Base-by-base conservation (phyloP, 2,797 vertebrate species). In the Pseudochirops corinnae region DNA sequence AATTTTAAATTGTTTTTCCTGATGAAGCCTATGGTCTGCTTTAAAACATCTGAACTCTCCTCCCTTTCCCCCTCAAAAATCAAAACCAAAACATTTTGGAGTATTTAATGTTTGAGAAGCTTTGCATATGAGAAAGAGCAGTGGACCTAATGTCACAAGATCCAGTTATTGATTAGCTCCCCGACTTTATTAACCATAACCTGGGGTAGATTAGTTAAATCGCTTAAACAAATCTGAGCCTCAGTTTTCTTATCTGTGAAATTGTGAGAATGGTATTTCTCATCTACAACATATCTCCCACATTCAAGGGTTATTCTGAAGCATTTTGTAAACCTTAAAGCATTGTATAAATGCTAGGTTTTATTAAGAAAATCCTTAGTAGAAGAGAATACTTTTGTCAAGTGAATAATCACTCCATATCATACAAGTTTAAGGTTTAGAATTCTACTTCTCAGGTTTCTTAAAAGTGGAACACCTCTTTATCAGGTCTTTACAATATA, bases 1-100 rank as follows among this genome's bases (percentile, higher is more conserved):
- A 90, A n/a, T 39, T 28, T 92, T 91, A 46, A 93, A 46, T 52
- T 94, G 39, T 82, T 33, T 28, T 94, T 11, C 56, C 60, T 74
- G 57, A 53, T 87, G 46, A 60, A 57, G 26, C 62, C 93, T 94
- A 7, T 21, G 95, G 74, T 60, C 28, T 50, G 46, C 93, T 92
- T 58, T 92, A 91, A 92, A 92, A 58, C 56, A 94, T 90, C 29
- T 29, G 29, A 62, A 62, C 11, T 9, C 2, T 16, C 4, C 67
- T 16, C 33, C 14, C 33, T 67, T 33, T n/a, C n/a, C 62, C 67
- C n/a, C 33, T 29, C 67, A 39, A 39, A 74, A 33, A 60, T 5
- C 53, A 9, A 53, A 53, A 53, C 11, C 53, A 74, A 74, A 4
- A 33, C 60, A 62, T 62, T 62, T 4, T 31, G 12, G 60, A 62